Percentiles rank a stretch among this genome's conserved stretches.
Evolutionary conservation across 2,888 invertebrate species (phyloP).

Genomic region (Microctonus brassicae): DNA sequence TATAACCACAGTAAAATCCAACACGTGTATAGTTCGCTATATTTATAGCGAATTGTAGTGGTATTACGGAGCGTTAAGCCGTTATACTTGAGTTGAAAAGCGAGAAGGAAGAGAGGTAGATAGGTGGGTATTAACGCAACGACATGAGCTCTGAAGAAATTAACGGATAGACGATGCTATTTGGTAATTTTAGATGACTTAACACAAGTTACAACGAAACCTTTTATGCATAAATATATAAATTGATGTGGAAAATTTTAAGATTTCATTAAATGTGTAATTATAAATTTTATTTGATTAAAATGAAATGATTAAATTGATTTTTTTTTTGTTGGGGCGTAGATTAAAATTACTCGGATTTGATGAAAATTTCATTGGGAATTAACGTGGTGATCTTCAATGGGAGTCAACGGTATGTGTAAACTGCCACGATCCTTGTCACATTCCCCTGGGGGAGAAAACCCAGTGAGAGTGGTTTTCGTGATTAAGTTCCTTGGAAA

Average conservation of each 20-base stretch:
- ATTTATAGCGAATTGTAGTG: background rate
- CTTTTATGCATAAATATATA: background rate
- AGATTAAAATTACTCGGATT: background rate
- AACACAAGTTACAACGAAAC: background rate
- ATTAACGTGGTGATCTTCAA: slow-evolving; percentile 15
- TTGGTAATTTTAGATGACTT: background rate
- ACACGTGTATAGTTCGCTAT: background rate
- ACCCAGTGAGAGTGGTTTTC: slow-evolving; percentile 33
- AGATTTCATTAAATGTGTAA: too few relatives aligned
- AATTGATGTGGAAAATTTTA: background rate
- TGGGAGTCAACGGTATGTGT: slow-evolving; percentile 29
- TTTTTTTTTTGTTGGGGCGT: background rate
- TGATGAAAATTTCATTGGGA: slow-evolving; percentile 15
- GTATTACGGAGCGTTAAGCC: slow-evolving; percentile 45
- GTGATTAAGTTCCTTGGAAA: slow-evolving; percentile 49
- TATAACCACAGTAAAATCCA: slow-evolving; percentile 3
- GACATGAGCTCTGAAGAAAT: background rate
- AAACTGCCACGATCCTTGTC: slow-evolving; percentile 40
- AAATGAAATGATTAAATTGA: background rate
- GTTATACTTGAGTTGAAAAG: slow-evolving; percentile 38
- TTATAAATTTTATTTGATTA: background rate
- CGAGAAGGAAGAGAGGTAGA: background rate
- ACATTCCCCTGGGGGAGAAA: slow-evolving; percentile 40
- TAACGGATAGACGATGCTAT: background rate
- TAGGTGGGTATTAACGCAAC: slow-evolving; percentile 44